Conservation (phyloP, 2,888 invertebrate species). For the Hemistola chrysoprasaria region DNA sequence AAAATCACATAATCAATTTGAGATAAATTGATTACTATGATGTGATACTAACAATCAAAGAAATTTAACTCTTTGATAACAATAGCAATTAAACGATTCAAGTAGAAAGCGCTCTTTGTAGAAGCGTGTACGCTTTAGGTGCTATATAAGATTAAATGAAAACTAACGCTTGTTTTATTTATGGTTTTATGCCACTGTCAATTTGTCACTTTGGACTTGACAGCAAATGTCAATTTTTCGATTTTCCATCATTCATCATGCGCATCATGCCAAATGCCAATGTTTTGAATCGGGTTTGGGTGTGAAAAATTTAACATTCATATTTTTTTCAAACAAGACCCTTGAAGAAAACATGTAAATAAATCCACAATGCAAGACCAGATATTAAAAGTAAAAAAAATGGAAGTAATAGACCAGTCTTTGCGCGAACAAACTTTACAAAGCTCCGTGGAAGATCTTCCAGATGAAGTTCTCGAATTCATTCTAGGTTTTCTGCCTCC, state of each 20-base stretch:
- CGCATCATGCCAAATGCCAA: conserved; percentile 4
- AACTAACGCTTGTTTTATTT: too few relatives aligned
- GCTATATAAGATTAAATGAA: too few relatives aligned
- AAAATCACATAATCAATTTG: too few relatives aligned
- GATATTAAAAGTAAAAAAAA: conserved; percentile 35
- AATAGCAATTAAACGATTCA: too few relatives aligned
- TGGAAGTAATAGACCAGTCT: conserved; percentile 63
- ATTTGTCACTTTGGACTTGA: neutral
- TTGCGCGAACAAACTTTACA: conserved; percentile 54
- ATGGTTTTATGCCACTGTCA: too few relatives aligned
- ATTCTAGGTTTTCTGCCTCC: conserved; percentile 94
- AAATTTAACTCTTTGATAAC: too few relatives aligned
- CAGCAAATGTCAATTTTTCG: conserved; percentile 9
- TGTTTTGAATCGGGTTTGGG: conserved; percentile 17
- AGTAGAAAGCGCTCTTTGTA: too few relatives aligned
- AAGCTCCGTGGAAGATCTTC: conserved; percentile 85
- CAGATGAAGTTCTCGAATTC: conserved; percentile 96
- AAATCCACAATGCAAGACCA: conserved; percentile 8
- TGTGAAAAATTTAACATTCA: conserved; percentile 5
- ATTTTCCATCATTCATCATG: conserved; percentile 6
- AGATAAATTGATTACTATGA: too few relatives aligned
- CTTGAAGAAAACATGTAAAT: conserved; percentile 19
- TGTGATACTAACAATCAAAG: too few relatives aligned
- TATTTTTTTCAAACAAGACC: conserved; percentile 2
- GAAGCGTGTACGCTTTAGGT: too few relatives aligned